Evolutionary conservation across 2,113 vertebrate species (phyloP), one percentile per base, ranked within the genome.

Genomic region (Willisornis vidua): DNA sequence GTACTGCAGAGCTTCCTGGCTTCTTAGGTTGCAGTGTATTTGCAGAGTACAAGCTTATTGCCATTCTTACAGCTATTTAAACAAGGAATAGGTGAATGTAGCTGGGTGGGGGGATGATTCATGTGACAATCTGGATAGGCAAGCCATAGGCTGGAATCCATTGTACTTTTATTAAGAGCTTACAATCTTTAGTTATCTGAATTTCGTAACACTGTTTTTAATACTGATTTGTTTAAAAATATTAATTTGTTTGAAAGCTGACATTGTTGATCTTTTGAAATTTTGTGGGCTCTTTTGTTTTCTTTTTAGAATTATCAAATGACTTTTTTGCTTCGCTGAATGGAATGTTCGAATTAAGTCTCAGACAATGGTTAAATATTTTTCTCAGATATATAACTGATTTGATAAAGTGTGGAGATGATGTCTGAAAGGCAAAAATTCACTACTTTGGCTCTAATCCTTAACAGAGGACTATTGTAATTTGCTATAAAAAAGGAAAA

Each of bases 381-480:
- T 71, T 84, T 90, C 45, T 78, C 9, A 63, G 39, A 43, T 70
- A 63, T 22, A 7, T 49, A 79, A 63, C 11, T 68, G 72, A 85
- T 87, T 71, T 73, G 31, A 79, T 87, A 81, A 91, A 58, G 25
- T 8, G 22, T 73, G 1, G 3, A 72, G 9, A 65, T 89, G 78
- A 79, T 77, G 46, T 70, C 59, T 91, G 67, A 62, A 93, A 92
- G 54, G 45, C 37, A 85, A 87, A 85, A 86, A 86, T 31, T 95
- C 39, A 73, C 93, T 84, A 68, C 22, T 84, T 24, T 79, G 45
- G 22, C 35, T 70, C 16, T 79, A 67, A 39, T 84, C 31, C 46
- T 84, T 78, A 61, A 58, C 39, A 73, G 71, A 86, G 8, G 43
- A 48, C 31, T 76, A n/a, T 65, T 80, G 61, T 31, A 73, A 39